Base-by-base conservation (phyloP, 2,888 invertebrate genomes). In the Choreutis nemorana region DNA sequence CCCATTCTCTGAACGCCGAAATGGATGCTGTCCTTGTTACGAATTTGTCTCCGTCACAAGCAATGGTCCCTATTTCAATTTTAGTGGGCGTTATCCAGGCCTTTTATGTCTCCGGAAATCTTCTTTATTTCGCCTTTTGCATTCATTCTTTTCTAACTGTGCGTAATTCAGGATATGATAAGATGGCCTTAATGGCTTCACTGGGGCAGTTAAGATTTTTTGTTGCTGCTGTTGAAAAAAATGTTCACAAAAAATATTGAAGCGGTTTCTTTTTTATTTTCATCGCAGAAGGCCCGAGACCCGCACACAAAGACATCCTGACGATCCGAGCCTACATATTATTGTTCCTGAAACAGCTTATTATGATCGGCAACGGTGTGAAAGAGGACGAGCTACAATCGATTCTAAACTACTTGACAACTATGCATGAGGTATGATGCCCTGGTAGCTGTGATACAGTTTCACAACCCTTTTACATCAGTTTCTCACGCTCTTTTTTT, bases 351-450 rank as follows among this genome's bases (percentile, higher is more conserved):
- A 96, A 97, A 67, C 96, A 97, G 71, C 81, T 98, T 28, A 95
- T 98, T 51, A 91, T 95, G 90, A 92, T 97, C 65, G 93, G 97
- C 13, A 94, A 94, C 60, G 97, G 97, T 15, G 94, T 97, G 23
- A 95, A 97, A 65, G 98, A 99, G 57, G 99, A 99, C 70, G 99
- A 99, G 66, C 82, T 99, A 31, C 98, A 99, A 73, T 95, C 96
- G 48, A 92, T 99, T 59, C 84, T 99, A 35, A 99, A 99, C 82
- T 98, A 97, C 67, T 81, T 99, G 46, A 95, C 97, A 15, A 98
- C 97, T 35, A 94, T 97, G 82, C 93, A 97, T 61, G 97, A 98
- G 87, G 94, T 93, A 77, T 62, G 67, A 41, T 32, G 1, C 15
- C 45, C 45, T 54, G 34, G 45, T 35, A 32, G 11, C 9, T 21